These are phyloP conservation scores for Macrobrachium nipponense DNA, from an alignment of 1,140 invertebrate genomes.

Conservation along the genomic window DNA sequence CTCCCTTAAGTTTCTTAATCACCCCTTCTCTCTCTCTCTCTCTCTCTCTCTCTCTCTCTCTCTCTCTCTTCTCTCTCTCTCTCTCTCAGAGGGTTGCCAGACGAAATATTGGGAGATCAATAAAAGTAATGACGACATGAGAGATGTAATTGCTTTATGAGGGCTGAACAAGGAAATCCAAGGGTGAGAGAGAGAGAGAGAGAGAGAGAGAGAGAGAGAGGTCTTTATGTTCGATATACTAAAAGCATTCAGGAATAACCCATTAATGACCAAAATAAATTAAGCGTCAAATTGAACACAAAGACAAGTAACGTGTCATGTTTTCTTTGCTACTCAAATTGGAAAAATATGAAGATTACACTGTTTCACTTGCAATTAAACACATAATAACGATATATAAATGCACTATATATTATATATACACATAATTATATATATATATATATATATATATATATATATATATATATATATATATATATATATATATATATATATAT, in stretches of 20 bases:
- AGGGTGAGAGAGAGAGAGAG: slow-evolving; percentile 8
- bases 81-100: too few relatives aligned
- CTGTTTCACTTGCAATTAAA: neutral
- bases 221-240: too few relatives aligned
- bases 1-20: too few relatives aligned
- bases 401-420: neutral
- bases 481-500: neutral
- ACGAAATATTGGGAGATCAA: neutral
- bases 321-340: neutral
- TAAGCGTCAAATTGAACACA: too few relatives aligned
- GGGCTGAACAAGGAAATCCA: neutral
- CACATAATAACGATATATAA: neutral
- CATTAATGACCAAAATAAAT: too few relatives aligned
- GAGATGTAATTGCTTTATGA: neutral
- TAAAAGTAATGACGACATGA: neutral
- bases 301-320: too few relatives aligned
- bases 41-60: too few relatives aligned
- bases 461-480: slow-evolving; percentile 4
- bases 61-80: too few relatives aligned
- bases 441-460: neutral
- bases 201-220: neutral
- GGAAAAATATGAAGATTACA: too few relatives aligned
- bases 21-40: too few relatives aligned
- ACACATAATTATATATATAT: neutral
- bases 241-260: too few relatives aligned